phyloP scores from a whole-genome alignment of 2,113 vertebrate genomes.

The Istiophorus platypterus region DNA sequence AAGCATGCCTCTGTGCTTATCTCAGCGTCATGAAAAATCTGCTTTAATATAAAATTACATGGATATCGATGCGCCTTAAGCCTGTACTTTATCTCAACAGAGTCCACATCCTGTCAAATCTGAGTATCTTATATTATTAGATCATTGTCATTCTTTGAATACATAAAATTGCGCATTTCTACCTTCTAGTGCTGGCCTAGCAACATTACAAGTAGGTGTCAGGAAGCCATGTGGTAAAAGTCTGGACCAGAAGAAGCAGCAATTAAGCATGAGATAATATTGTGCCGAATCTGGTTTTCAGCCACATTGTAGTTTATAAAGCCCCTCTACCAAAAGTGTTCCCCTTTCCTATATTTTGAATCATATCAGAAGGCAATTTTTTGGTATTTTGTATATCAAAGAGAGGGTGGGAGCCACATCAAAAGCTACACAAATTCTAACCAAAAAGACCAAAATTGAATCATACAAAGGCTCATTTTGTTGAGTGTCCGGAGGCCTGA shows the following conservation, averaged over 20 bases:
- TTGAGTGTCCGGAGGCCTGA: slow-evolving; percentile 51
- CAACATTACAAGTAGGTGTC: slow-evolving; percentile 35
- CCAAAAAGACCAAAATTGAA: slow-evolving; percentile 47
- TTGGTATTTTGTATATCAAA: slow-evolving; percentile 54
- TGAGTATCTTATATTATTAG: neutral
- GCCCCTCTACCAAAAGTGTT: slow-evolving; percentile 33
- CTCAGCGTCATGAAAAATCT: neutral
- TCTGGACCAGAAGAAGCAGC: slow-evolving; percentile 47
- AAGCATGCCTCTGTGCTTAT: neutral
- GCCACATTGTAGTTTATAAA: slow-evolving; percentile 33
- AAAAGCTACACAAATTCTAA: slow-evolving; percentile 47
- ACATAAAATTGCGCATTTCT: slow-evolving; percentile 3
- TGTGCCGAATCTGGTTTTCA: slow-evolving; percentile 32
- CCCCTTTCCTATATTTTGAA: slow-evolving; percentile 42
- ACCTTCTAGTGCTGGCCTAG: neutral
- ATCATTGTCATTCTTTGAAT: neutral
- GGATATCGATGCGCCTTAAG: slow-evolving; percentile 1
- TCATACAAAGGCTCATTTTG: slow-evolving; percentile 63
- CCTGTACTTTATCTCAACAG: slow-evolving; percentile 17
- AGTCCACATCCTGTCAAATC: slow-evolving; percentile 36
- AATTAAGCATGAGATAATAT: slow-evolving; percentile 58
- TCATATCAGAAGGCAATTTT: slow-evolving; percentile 2
- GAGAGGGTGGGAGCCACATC: slow-evolving; percentile 54
- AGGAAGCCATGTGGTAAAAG: slow-evolving; percentile 58
- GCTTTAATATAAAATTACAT: neutral